These are phyloP conservation scores for Rhinophrynus dorsalis DNA, from an alignment of 2,797 vertebrate species.

Conservation along the genomic window DNA sequence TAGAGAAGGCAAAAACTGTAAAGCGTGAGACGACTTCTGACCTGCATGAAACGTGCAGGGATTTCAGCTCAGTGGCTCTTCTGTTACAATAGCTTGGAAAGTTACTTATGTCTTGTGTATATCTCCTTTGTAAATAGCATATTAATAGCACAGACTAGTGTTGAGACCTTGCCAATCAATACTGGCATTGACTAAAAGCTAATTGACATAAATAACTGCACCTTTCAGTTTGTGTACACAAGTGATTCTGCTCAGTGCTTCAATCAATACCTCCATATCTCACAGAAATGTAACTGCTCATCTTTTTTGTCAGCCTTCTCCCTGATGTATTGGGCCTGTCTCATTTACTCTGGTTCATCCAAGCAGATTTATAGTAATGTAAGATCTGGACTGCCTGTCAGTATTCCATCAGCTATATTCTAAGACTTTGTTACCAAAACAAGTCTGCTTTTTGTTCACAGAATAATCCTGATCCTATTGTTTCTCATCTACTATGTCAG, in stretches of 20 bases:
- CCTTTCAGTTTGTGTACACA: conserved; percentile 64
- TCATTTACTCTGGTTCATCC: conserved; percentile 71
- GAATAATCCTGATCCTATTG: not conserved
- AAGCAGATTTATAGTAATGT: conserved; percentile 76
- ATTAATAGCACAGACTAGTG: conserved; percentile 78
- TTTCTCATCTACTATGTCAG: too few species aligned
- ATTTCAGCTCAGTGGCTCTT: conserved; percentile 50
- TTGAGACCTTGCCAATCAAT: conserved; percentile 81
- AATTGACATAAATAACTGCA: conserved; percentile 75
- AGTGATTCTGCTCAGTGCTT: conserved; percentile 70
- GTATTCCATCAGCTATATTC: conserved; percentile 77
- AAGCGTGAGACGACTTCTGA: too few species aligned
- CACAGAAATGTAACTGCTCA: conserved; percentile 64
- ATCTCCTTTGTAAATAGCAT: conserved; percentile 73
- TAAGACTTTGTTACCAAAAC: conserved; percentile 68
- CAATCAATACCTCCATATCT: conserved; percentile 78
- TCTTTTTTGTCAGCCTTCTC: conserved; percentile 66
- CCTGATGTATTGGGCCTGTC: conserved; percentile 67
- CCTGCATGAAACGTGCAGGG: not conserved
- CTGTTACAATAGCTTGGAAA: conserved; percentile 49
- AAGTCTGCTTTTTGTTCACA: not conserved
- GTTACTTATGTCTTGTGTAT: conserved; percentile 57
- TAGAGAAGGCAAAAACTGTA: too few species aligned
- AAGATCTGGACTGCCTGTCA: conserved; percentile 84
- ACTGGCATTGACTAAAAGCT: conserved; percentile 71